Evolutionary conservation across 1,140 invertebrate genomes (phyloP).

Genomic region (Hyphantria cunea): DNA sequence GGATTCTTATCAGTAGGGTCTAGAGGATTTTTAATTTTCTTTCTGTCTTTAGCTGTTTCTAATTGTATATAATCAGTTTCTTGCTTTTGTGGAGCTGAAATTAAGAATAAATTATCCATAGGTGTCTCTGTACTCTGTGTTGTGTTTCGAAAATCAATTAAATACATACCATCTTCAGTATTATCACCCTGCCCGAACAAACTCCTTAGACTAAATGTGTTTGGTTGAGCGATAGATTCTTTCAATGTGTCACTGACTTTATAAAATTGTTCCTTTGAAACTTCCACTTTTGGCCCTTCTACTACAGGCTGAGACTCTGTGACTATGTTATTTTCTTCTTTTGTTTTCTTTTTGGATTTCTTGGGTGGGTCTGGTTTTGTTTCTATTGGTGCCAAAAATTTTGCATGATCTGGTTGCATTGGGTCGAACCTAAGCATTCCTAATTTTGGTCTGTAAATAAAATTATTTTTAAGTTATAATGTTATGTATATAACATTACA

Average conservation of each 20-base stretch:
- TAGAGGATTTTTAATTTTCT: conserved; percentile 70
- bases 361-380: conserved; percentile 50
- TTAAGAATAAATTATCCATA: background rate
- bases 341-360: conserved; percentile 67
- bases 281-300: conserved; percentile 69
- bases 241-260: conserved; percentile 83
- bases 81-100: conserved; percentile 47
- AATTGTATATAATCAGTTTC: conserved; percentile 49
- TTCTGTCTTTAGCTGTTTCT: conserved; percentile 49
- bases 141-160: background rate
- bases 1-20: conserved; percentile 78
- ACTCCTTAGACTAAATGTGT: conserved; percentile 83
- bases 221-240: conserved; percentile 78
- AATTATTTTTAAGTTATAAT: background rate
- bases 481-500: no score
- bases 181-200: conserved; percentile 73
- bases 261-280: conserved; percentile 85
- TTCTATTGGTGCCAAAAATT: conserved; percentile 76
- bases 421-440: conserved; percentile 85
- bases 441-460: conserved; percentile 60
- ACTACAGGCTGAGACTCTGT: conserved; percentile 35
- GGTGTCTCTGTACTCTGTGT: no score
- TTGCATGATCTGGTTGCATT: conserved; percentile 81
- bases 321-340: conserved; percentile 47
- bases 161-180: conserved; percentile 54